phyloP scores from a whole-genome alignment of 2,797 vertebrate species.

The Aythya fuligula region DNA sequence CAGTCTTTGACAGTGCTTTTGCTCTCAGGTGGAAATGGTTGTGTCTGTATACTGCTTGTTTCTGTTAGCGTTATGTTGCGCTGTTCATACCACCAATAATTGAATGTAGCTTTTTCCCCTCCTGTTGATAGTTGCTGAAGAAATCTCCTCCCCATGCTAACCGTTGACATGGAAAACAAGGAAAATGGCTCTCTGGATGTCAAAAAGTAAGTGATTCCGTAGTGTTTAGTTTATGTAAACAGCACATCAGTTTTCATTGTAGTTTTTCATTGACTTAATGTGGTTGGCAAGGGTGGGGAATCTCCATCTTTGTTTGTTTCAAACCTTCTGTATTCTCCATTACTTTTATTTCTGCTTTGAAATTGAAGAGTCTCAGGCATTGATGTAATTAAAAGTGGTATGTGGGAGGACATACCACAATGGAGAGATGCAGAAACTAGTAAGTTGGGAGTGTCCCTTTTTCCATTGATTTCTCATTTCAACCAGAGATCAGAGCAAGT shows the following conservation, averaged over 20 bases:
- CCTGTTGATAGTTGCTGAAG: slow-evolving; percentile 77
- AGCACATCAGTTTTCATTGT: slow-evolving; percentile 27
- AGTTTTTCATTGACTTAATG: slow-evolving; percentile 32
- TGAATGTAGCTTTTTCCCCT: slow-evolving; percentile 60
- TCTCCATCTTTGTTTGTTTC: not conserved
- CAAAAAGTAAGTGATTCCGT: slow-evolving; percentile 88
- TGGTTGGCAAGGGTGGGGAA: not conserved
- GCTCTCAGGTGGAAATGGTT: slow-evolving; percentile 19
- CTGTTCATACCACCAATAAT: slow-evolving; percentile 46
- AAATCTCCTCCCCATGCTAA: slow-evolving; percentile 76
- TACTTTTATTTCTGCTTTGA: slow-evolving; percentile 11
- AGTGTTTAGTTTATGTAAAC: slow-evolving; percentile 42
- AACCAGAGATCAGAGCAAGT: not conserved
- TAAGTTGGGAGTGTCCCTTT: not conserved
- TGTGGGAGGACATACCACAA: not conserved
- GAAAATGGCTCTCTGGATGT: slow-evolving; percentile 94
- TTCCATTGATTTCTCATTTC: not conserved
- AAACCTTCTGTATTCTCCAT: not conserved
- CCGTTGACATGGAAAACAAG: slow-evolving; percentile 92
- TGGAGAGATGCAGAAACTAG: not conserved
- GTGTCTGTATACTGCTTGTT: slow-evolving; percentile 20
- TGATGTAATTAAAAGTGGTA: not conserved
- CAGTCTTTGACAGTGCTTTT: not conserved
- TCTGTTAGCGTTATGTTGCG: slow-evolving; percentile 28
- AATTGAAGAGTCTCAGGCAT: not conserved